phyloP scores from a whole-genome alignment of 2,113 vertebrate species.

The Oceanites oceanicus region DNA sequence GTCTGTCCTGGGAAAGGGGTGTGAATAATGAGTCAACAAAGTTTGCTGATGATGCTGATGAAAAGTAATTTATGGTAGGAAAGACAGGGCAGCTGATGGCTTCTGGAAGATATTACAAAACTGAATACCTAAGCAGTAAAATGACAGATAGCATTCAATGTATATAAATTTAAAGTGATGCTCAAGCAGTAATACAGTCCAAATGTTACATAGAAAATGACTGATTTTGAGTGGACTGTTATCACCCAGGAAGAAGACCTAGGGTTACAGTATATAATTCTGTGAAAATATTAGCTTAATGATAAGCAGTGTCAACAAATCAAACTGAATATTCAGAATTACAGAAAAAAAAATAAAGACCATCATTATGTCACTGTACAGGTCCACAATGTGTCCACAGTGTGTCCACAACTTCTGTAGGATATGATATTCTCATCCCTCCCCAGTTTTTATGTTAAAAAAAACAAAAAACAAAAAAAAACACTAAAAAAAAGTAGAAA shows the following conservation, averaged over 20 bases:
- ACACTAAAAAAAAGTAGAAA: background rate
- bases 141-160: background rate
- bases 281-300: background rate
- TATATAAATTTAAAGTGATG: background rate
- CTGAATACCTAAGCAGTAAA: background rate
- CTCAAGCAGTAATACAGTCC: background rate
- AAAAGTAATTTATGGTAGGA: background rate
- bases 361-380: background rate
- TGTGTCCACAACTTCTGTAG: background rate
- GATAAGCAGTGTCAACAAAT: background rate
- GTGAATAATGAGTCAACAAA: background rate
- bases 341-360: background rate
- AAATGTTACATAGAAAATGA: background rate
- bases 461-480: too few relatives aligned
- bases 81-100: background rate
- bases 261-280: background rate
- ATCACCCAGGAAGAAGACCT: background rate
- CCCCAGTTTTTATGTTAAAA: fast-evolving
- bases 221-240: background rate
- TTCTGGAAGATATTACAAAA: background rate
- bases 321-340: background rate
- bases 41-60: background rate
- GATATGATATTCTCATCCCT: background rate
- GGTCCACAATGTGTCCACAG: background rate
- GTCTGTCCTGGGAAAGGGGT: background rate